A percentile compares a stretch with the other conserved stretches of the same genome.
These are phyloP conservation scores for Argyresthia goedartella DNA, from an alignment of 2,888 invertebrate genomes.

Conservation along the genomic window DNA sequence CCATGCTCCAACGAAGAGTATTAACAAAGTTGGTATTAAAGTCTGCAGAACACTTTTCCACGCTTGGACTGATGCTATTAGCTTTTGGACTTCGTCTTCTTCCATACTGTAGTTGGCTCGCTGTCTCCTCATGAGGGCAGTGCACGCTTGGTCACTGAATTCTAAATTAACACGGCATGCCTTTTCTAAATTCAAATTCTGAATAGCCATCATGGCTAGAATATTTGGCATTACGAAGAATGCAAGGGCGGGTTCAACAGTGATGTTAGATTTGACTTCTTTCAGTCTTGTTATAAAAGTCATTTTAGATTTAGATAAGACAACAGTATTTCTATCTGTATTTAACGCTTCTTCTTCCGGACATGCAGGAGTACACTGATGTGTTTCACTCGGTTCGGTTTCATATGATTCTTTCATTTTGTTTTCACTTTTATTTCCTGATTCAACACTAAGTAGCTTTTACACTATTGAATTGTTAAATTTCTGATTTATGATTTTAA, in stretches of 20 bases:
- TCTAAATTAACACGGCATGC: constrained; percentile 85
- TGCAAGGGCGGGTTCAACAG: constrained; percentile 76
- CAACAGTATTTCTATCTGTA: constrained; percentile 19
- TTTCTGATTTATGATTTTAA: no score
- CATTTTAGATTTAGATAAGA: constrained; percentile 25
- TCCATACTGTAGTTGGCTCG: constrained; percentile 76
- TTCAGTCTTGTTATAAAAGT: constrained; percentile 53
- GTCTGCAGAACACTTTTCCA: constrained; percentile 71
- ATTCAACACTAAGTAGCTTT: no score
- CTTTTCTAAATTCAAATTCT: constrained; percentile 87
- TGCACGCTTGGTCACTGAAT: constrained; percentile 78
- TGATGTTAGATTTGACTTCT: constrained; percentile 67
- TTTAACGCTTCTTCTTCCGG: constrained; percentile 29
- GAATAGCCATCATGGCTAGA: constrained; percentile 80
- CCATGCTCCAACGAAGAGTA: constrained; percentile 75
- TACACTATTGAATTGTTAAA: no score
- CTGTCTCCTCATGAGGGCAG: constrained; percentile 76
- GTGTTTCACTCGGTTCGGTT: constrained; percentile 28
- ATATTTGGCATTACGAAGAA: constrained; percentile 76
- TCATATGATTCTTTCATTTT: no score
- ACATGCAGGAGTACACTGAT: constrained; percentile 23
- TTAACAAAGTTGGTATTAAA: constrained; percentile 60
- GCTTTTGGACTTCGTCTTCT: constrained; percentile 74
- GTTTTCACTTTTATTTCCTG: no score
- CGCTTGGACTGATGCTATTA: constrained; percentile 66